These are phyloP conservation scores for Cacatua alba DNA, from an alignment of 2,113 vertebrate genomes.

Conservation along the genomic window DNA sequence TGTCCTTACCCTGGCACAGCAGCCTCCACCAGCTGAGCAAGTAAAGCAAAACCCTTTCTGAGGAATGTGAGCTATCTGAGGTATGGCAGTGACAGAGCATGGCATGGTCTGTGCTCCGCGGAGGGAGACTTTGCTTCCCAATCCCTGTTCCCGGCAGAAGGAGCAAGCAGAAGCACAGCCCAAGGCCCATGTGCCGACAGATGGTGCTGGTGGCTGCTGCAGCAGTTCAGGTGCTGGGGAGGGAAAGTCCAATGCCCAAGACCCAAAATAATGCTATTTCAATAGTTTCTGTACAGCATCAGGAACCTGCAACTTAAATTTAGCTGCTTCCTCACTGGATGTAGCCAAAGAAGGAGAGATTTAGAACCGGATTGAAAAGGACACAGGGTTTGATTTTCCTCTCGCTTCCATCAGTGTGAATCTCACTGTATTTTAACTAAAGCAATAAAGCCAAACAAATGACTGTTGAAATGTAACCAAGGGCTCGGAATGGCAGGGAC, in stretches of 20 bases:
- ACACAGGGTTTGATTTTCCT: neutral
- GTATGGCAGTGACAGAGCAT: neutral
- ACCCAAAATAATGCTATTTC: neutral
- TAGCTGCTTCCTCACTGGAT: neutral
- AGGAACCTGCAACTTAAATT: neutral
- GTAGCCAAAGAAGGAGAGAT: neutral
- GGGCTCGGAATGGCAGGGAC: neutral
- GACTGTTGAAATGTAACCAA: neutral
- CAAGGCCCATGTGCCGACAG: neutral
- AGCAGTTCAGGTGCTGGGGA: neutral
- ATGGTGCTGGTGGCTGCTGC: neutral
- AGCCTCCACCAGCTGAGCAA: neutral
- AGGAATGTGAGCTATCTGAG: neutral
- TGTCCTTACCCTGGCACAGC: neutral
- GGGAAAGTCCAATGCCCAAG: accelerated
- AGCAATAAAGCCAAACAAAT: neutral
- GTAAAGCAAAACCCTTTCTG: neutral
- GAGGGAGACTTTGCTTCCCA: neutral
- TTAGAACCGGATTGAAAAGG: neutral
- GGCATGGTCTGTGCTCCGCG: neutral
- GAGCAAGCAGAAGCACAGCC: neutral
- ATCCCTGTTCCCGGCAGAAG: neutral
- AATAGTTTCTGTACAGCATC: neutral
- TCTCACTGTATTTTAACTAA: neutral
- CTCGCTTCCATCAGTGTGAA: neutral